These are phyloP conservation scores for Popillia japonica DNA, from an alignment of 1,140 invertebrate species.

Conservation along the genomic window DNA sequence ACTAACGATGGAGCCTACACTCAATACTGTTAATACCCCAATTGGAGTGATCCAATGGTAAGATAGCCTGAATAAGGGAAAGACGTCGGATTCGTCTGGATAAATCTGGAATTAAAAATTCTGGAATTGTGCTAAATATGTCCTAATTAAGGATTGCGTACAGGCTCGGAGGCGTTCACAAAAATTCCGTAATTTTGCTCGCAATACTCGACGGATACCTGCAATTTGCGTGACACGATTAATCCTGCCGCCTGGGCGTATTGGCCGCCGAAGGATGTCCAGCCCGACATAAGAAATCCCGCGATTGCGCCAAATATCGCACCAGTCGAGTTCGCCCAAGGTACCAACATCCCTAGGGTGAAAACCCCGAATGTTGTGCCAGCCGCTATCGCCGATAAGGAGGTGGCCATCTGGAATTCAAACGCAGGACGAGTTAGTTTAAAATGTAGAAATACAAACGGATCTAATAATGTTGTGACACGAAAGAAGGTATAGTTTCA, in stretches of 20 bases:
- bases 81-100: conserved; percentile 65
- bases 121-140: background rate
- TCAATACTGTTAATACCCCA: conserved; percentile 68
- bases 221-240: conserved; percentile 61
- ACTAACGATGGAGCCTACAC: conserved; percentile 73
- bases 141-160: background rate
- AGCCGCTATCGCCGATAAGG: conserved; percentile 82
- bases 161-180: conserved; percentile 40
- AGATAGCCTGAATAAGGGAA: conserved; percentile 75
- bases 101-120: conserved; percentile 47
- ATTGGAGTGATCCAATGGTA: conserved; percentile 82
- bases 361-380: conserved; percentile 87
- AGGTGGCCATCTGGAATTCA: conserved; percentile 73
- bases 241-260: conserved; percentile 59
- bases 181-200: conserved; percentile 46
- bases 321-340: conserved; percentile 79
- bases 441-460: too few relatives aligned
- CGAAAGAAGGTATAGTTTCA: too few relatives aligned
- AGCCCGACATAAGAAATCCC: conserved; percentile 66
- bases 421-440: conserved; percentile 6
- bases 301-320: conserved; percentile 67
- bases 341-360: conserved; percentile 83
- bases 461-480: too few relatives aligned
- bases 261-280: conserved; percentile 67
- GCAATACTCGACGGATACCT: conserved; percentile 59